Conservation (phyloP, 1,140 invertebrate species). For the Nasonia giraulti region DNA sequence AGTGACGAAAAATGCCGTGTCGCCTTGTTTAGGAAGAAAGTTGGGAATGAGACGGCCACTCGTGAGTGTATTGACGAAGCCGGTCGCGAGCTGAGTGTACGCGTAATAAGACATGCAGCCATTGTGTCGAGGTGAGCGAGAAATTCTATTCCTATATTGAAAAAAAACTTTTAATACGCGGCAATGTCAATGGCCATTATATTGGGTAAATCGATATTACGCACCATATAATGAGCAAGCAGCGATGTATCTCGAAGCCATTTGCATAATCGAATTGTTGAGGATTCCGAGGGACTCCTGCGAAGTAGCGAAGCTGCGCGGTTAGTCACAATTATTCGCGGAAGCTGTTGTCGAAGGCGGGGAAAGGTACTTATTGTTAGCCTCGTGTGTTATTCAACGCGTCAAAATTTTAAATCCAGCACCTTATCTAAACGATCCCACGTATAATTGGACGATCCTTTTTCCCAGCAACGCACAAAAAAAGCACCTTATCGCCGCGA, state of each 20-base stretch:
- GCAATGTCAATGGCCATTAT: background rate
- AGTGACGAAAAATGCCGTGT: background rate
- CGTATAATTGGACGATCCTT: no score
- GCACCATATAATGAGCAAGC: background rate
- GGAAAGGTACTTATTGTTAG: slow-evolving; percentile 21
- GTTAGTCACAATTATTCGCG: slow-evolving; percentile 14
- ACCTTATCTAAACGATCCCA: slow-evolving; percentile 1
- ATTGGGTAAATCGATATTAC: background rate
- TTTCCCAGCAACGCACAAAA: no score
- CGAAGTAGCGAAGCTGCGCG: background rate
- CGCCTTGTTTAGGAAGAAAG: slow-evolving; percentile 19
- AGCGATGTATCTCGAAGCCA: background rate
- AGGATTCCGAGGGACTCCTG: no score
- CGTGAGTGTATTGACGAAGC: background rate
- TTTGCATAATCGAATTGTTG: slow-evolving; percentile 1
- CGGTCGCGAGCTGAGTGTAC: background rate
- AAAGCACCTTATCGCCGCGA: no score
- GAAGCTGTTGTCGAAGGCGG: slow-evolving; percentile 35
- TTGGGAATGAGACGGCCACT: background rate
- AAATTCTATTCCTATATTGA: background rate
- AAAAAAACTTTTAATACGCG: background rate
- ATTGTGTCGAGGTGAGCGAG: background rate
- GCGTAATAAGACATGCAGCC: background rate
- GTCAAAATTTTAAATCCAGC: no score
- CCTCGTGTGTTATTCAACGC: slow-evolving; percentile 13